These are phyloP conservation scores for Hippoglossus stenolepis DNA, from an alignment of 2,113 vertebrate genomes.

Conservation along the genomic window DNA sequence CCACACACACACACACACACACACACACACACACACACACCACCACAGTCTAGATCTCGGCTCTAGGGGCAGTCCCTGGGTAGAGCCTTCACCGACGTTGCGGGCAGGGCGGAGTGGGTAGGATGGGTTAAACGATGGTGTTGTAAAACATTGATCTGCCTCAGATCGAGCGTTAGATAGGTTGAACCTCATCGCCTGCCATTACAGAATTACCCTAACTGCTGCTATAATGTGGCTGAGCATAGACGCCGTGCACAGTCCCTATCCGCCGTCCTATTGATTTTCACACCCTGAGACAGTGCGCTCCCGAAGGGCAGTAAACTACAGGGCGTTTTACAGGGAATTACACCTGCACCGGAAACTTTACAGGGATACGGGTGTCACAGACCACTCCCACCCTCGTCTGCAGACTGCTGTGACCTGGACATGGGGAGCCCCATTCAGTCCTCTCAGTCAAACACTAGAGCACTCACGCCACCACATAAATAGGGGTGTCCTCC, in stretches of 20 bases:
- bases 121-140: constrained; percentile 78
- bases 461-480: constrained; percentile 32
- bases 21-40: constrained; percentile 17
- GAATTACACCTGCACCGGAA: constrained; percentile 96
- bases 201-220: constrained; percentile 85
- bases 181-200: constrained; percentile 70
- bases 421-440: constrained; percentile 38
- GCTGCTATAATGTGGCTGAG: constrained; percentile 66
- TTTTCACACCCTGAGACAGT: constrained; percentile 78
- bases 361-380: constrained; percentile 91
- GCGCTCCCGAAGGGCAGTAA: constrained; percentile 90
- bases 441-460: constrained; percentile 42
- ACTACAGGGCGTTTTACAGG: constrained; percentile 92
- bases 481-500: constrained; percentile 16
- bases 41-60: constrained; percentile 46
- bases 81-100: constrained; percentile 32
- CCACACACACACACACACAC: constrained; percentile 17
- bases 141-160: constrained; percentile 83
- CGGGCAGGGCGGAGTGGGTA: constrained; percentile 42
- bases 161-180: constrained; percentile 78
- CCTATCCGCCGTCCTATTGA: constrained; percentile 77
- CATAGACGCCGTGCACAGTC: constrained; percentile 70
- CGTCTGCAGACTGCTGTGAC: constrained; percentile 15
- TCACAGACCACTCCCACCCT: constrained; percentile 61
- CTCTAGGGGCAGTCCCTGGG: constrained; percentile 53